A percentile compares a stretch with the other conserved stretches of the same genome.
Evolutionary conservation across 2,113 vertebrate genomes (phyloP).

Genomic region (Triplophysa tibetana): DNA sequence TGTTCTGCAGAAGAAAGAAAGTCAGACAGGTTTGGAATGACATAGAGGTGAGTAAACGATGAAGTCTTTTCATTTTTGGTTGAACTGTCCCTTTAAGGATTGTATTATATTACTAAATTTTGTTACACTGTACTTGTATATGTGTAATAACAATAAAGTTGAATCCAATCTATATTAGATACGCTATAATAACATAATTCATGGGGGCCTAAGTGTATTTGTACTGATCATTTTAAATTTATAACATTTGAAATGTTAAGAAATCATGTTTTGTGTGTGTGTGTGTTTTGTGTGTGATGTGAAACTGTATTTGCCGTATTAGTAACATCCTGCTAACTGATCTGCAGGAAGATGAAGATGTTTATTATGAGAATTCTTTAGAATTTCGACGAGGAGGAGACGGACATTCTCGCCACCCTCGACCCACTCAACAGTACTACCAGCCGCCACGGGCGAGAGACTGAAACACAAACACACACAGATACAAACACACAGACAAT

Average conservation of each 20-base stretch:
- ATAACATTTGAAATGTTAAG: not conserved
- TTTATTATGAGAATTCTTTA: conserved; percentile 88
- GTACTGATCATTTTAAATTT: too few species aligned
- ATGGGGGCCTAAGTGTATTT: too few species aligned
- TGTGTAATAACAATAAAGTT: too few species aligned
- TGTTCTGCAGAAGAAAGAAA: too few species aligned
- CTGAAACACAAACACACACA: conserved; percentile 65
- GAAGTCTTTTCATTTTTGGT: too few species aligned
- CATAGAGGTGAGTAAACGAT: too few species aligned
- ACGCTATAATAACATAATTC: too few species aligned
- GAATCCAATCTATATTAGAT: too few species aligned
- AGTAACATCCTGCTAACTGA: conserved; percentile 62
- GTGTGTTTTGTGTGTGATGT: not conserved
- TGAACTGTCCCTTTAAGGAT: too few species aligned
- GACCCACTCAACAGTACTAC: conserved; percentile 97
- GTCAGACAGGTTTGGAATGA: too few species aligned
- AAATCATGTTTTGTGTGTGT: not conserved
- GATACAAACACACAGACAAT: not conserved
- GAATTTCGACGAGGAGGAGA: conserved; percentile 94
- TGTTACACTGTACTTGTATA: too few species aligned
- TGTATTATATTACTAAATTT: too few species aligned
- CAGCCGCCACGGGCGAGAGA: conserved; percentile 94
- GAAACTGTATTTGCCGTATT: not conserved
- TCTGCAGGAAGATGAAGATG: conserved; percentile 86
- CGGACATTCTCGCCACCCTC: conserved; percentile 86